Evolutionary conservation across 2,888 invertebrate genomes (phyloP).

Genomic region (Metellina segmentata): DNA sequence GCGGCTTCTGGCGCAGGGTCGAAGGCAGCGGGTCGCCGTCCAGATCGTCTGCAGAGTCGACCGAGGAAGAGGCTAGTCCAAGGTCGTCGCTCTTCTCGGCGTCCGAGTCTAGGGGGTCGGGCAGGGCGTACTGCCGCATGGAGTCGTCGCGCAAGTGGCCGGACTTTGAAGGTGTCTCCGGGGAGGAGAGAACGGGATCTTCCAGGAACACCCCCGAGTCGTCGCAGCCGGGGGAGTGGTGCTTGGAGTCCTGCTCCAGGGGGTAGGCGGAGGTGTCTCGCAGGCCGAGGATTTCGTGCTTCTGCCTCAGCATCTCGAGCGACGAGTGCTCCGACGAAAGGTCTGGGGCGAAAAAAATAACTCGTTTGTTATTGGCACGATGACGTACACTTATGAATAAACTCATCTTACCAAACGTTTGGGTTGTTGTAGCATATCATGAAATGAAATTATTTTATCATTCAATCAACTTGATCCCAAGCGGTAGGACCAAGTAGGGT

Average conservation of each 20-base stretch:
- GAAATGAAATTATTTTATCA: too few relatives aligned
- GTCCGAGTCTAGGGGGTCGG: slow-evolving; percentile 64
- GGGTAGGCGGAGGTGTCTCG: slow-evolving; percentile 22
- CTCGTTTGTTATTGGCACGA: background rate
- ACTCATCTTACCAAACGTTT: too few relatives aligned
- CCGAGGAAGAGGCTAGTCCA: slow-evolving; percentile 70
- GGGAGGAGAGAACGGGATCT: slow-evolving; percentile 61
- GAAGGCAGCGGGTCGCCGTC: slow-evolving; percentile 69
- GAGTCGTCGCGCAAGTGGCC: slow-evolving; percentile 1
- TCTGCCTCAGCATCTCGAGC: slow-evolving; percentile 54
- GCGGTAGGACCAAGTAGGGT: too few relatives aligned
- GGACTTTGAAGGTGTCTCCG: slow-evolving; percentile 60
- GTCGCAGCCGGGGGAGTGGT: slow-evolving; percentile 69
- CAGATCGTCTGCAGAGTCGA: slow-evolving; percentile 73
- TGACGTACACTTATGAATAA: background rate
- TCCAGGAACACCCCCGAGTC: slow-evolving; percentile 77
- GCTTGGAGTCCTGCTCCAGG: slow-evolving; percentile 49
- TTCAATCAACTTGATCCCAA: too few relatives aligned
- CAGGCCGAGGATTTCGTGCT: slow-evolving; percentile 49
- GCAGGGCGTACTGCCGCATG: slow-evolving; percentile 67
- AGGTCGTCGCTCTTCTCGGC: slow-evolving; percentile 65
- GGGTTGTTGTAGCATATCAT: too few relatives aligned
- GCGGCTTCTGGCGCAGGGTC: slow-evolving; percentile 43
- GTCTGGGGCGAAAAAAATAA: background rate
- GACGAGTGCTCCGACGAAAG: slow-evolving; percentile 47